Base-by-base conservation (phyloP, 23 tunicate genomes). In the Ciona savignyi region DNA sequence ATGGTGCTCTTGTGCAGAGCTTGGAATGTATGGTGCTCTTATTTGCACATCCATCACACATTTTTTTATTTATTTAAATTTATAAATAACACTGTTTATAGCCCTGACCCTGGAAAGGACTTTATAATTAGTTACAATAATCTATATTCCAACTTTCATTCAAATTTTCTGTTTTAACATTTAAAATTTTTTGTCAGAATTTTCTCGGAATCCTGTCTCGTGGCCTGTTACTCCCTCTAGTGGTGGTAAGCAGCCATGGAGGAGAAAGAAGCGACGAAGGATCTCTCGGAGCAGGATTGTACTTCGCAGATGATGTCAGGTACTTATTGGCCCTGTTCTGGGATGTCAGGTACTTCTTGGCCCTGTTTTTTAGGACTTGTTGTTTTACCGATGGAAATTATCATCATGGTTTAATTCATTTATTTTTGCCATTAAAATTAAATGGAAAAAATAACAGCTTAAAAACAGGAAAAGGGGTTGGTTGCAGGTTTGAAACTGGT, bases 141-240 rank as follows among this genome's bases (percentile, higher is more conserved):
- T n/a, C n/a, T n/a, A n/a, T n/a, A n/a, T n/a, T n/a, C 20, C 20
- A 49, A 20, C 20, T 49, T 20, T 49, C 19, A 11, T 49, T 15
- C 20, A 49, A 11, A 49, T 15, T 11, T 49, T 49, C 20, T 15
- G 19, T 49, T 20, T 11, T 49, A 49, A 49, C 20, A 11, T 49
- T 49, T 49, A 11, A 24, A 6, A 4, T 61, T 74, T 69, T 51
- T 42, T 49, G 48, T 64, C 79, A 77, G 80, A 87, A 87, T 34
- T 80, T 81, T 65, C 70, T 87, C 1, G 85, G 95, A 1, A 87
- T 88, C 65, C 77, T 88, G 51, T 77, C 87, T 24, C 70, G 87
- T 33, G 96, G 96, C 4, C 62, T 88, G 25, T 67, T 88, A 30
- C 80, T 62, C 70, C 96, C 96, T 34, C 51, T 72, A 28, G 81